phyloP scores from a whole-genome alignment of 2,113 vertebrate genomes.

The Odobenus rosmarus region DNA sequence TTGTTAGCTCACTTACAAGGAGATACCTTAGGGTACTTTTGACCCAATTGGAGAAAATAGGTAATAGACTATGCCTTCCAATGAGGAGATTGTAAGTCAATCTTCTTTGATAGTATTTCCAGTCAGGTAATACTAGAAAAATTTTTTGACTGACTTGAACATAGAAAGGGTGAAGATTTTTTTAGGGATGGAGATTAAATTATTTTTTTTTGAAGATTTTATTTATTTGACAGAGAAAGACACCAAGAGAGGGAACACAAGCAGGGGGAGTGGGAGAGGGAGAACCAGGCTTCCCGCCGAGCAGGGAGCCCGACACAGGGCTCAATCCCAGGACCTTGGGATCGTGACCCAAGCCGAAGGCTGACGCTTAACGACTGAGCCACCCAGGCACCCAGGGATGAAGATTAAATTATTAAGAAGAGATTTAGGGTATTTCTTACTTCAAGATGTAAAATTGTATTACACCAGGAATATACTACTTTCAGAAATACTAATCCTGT shows the following conservation, averaged over 20 bases:
- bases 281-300: no score
- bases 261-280: no score
- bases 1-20: not conserved
- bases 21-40: not conserved
- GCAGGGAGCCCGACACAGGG: no score
- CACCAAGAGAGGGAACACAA: no score
- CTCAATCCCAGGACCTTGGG: no score
- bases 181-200: not conserved
- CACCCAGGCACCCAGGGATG: not conserved
- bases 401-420: not conserved
- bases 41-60: not conserved
- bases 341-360: no score
- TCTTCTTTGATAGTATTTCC: not conserved
- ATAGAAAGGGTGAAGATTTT: not conserved
- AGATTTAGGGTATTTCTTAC: not conserved
- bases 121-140: not conserved
- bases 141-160: not conserved
- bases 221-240: no score
- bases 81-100: not conserved
- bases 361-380: no score
- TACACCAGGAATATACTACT: not conserved
- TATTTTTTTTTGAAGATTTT: not conserved
- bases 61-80: not conserved
- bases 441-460: conserved; percentile 19
- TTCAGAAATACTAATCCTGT: not conserved